Evolutionary conservation across 2,797 vertebrate species (phyloP), one percentile per base, ranked within the genome.

Genomic region (Lateolabrax maculatus): DNA sequence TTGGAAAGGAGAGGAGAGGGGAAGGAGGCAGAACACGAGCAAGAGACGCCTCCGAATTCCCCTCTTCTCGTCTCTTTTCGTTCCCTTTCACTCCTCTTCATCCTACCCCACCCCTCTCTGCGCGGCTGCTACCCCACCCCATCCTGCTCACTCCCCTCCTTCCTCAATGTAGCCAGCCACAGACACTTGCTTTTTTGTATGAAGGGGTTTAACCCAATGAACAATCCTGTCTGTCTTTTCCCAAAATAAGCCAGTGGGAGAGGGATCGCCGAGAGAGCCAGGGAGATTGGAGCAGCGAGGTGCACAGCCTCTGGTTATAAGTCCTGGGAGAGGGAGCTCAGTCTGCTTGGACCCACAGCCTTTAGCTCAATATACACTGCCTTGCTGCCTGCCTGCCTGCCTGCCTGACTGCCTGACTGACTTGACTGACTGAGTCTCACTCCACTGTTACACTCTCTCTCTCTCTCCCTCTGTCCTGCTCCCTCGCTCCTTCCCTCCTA

Each of bases 251-350:
- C 87, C 88, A 91, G 91, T 91, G 90, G 91, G 92, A 94, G 92
- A 92, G 91, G 84, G 89, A 94, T 89, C 78, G 81, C 71, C 51
- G 83, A 91, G 90, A 91, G 86, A 94, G 90, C 89, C 89, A 77
- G 90, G 81, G 85, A 94, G 90, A 93, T 89, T 93, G 92, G 93
- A 95, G 92, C 89, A 90, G 91, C 83, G 91, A 95, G 94, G 92
- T 95, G 92, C 89, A 90, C 93, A 80, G 93, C 94, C 89, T 90
- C 92, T 87, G 90, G 92, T 95, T 95, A 95, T 96, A 95, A 95
- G 90, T 93, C 90, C 87, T 89, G 86, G 85, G 89, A 92, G 88
- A 89, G 86, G 85, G 79, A 93, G 88, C 78, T 75, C 89, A 86
- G 91, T 89, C 92, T 88, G 85, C 91, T 89, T 81, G 89, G 91